Evolutionary conservation across 2,113 vertebrate species (phyloP).

Genomic region (Crotophaga sulcirostris): DNA sequence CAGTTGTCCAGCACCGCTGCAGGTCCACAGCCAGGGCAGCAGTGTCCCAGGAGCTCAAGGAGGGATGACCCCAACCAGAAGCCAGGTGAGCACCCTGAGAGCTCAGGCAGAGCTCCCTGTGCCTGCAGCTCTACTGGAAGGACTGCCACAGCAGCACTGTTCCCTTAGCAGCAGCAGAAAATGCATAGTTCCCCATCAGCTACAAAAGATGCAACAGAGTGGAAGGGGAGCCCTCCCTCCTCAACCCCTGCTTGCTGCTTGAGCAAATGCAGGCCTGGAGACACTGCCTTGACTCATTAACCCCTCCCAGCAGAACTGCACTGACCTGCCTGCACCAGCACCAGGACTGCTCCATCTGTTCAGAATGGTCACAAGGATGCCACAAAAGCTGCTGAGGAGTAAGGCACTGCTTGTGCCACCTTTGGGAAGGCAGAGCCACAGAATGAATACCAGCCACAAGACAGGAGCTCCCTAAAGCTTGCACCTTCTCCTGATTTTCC

Average conservation of each 20-base stretch:
- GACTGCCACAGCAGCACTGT: background rate
- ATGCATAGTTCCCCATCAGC: background rate
- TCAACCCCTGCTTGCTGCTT: background rate
- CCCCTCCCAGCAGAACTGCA: background rate
- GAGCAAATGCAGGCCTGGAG: background rate
- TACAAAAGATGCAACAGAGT: background rate
- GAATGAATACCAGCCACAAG: background rate
- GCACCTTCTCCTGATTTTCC: background rate
- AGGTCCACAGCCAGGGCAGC: background rate
- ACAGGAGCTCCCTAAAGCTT: background rate
- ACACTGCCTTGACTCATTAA: background rate
- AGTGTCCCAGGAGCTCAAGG: background rate
- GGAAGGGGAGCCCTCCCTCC: background rate
- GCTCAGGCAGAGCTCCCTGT: background rate
- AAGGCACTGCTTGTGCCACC: background rate
- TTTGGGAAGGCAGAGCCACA: background rate
- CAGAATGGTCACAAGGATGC: background rate
- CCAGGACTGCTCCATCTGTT: background rate
- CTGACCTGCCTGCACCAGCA: background rate
- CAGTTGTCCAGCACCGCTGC: fast-evolving
- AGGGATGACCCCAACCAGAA: background rate
- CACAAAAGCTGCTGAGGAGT: background rate
- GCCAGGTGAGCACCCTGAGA: background rate
- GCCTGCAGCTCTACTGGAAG: fast-evolving
- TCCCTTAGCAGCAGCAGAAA: background rate